Conservation (phyloP, 2,113 vertebrate genomes). For the Corythornis madagascariensis region DNA sequence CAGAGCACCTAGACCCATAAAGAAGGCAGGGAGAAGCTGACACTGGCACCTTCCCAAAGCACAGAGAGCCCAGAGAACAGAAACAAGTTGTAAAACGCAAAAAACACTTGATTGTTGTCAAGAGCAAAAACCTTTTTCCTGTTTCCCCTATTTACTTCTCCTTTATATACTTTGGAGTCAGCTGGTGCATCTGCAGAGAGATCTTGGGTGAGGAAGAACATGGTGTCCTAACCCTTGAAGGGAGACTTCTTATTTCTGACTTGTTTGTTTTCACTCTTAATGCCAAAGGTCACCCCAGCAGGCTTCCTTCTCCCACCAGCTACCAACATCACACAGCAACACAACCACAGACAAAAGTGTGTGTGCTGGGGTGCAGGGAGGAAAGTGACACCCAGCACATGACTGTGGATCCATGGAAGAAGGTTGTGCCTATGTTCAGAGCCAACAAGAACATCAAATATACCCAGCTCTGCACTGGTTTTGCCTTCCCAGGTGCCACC, state of each 20-base stretch:
- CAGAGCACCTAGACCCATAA: background rate
- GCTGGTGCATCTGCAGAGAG: background rate
- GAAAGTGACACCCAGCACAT: no score
- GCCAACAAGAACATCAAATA: rapidly evolving
- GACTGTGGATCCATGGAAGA: background rate
- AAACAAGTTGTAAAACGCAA: background rate
- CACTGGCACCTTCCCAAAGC: rapidly evolving
- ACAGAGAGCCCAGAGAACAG: background rate
- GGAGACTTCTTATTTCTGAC: slow-evolving; percentile 14
- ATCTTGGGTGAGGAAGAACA: slow-evolving; percentile 45
- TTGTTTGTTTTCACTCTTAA: background rate
- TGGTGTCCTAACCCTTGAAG: background rate
- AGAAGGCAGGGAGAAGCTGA: background rate
- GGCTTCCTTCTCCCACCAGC: background rate
- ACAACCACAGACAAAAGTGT: background rate
- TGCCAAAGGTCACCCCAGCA: background rate
- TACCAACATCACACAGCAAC: background rate
- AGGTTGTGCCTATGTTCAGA: background rate
- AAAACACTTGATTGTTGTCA: background rate
- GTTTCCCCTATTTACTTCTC: slow-evolving; percentile 66
- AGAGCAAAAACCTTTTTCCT: background rate
- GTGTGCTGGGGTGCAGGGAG: rapidly evolving
- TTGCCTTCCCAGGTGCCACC: background rate
- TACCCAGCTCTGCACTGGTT: rapidly evolving
- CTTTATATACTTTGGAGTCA: slow-evolving; percentile 42